These are phyloP conservation scores for Megastigmus dorsalis DNA, from an alignment of 2,888 invertebrate genomes.

Conservation along the genomic window DNA sequence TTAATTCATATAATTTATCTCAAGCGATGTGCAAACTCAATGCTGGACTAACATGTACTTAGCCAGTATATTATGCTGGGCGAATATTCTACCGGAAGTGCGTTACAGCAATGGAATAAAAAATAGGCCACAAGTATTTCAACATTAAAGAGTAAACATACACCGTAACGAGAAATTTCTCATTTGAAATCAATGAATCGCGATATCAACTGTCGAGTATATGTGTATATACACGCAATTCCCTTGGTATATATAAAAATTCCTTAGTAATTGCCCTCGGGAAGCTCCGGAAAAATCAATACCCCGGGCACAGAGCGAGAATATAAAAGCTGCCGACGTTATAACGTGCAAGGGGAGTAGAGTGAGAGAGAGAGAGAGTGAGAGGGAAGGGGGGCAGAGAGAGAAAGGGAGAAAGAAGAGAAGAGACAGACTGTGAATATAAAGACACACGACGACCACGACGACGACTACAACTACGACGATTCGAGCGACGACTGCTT, in stretches of 20 bases:
- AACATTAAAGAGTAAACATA: too few species aligned
- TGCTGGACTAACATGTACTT: too few species aligned
- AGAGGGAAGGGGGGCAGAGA: conserved; percentile 28
- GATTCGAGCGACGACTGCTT: conserved; percentile 19
- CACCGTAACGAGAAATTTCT: too few species aligned
- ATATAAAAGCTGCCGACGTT: conserved; percentile 49
- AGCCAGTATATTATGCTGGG: too few species aligned
- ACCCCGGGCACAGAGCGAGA: conserved; percentile 21
- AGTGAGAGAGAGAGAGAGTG: conserved; percentile 19
- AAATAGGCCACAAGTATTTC: too few species aligned
- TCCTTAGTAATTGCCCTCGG: conserved; percentile 23
- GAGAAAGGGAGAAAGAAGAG: background rate
- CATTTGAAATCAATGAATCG: background rate
- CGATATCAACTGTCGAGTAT: background rate
- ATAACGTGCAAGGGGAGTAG: conserved; percentile 36
- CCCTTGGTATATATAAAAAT: conserved; percentile 1
- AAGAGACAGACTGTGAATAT: conserved; percentile 30
- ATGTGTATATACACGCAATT: background rate
- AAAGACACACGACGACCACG: conserved; percentile 32
- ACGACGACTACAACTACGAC: too few species aligned
- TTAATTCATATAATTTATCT: too few species aligned
- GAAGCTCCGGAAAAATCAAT: conserved; percentile 38
- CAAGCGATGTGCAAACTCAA: too few species aligned
- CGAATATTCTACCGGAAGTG: too few species aligned
- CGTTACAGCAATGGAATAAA: too few species aligned